Evolutionary conservation across 2,797 vertebrate species (phyloP).

Genomic region (Acipenser ruthenus): DNA sequence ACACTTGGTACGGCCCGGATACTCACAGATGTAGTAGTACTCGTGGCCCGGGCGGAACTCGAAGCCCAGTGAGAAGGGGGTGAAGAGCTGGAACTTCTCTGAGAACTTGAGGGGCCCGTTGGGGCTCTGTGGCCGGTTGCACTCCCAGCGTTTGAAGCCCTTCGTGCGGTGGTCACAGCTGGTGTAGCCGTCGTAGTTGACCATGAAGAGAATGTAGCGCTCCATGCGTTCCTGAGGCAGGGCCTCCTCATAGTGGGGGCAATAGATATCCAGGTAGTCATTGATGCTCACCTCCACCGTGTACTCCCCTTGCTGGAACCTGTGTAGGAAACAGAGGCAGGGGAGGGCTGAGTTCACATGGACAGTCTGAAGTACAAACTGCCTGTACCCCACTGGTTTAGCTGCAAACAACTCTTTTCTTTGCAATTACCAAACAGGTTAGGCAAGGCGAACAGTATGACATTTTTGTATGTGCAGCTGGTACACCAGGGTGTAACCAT

Average conservation of each 20-base stretch:
- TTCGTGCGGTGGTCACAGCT: constrained; percentile 87
- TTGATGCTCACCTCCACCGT: constrained; percentile 91
- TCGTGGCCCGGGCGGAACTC: constrained; percentile 93
- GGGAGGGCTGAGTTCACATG: no score
- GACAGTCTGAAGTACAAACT: no score
- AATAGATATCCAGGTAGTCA: constrained; percentile 96
- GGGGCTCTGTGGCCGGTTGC: constrained; percentile 81
- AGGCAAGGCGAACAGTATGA: no score
- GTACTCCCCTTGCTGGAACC: constrained; percentile 85
- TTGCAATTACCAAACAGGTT: no score
- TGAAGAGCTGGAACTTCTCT: constrained; percentile 97
- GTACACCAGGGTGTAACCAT: no score
- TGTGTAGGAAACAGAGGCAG: constrained; percentile 27
- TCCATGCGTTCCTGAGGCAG: constrained; percentile 83
- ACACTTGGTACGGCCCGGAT: neutral
- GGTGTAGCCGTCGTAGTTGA: constrained; percentile 82
- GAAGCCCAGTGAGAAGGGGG: constrained; percentile 91
- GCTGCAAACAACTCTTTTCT: no score
- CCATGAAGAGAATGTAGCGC: constrained; percentile 92
- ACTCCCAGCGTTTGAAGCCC: constrained; percentile 96
- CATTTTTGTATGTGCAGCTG: no score
- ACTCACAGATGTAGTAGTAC: constrained; percentile 97
- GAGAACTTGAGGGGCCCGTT: constrained; percentile 93
- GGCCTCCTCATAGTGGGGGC: constrained; percentile 83
- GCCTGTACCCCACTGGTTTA: no score